Conservation (phyloP, 1,140 invertebrate species). For the Drosophila navojoa region DNA sequence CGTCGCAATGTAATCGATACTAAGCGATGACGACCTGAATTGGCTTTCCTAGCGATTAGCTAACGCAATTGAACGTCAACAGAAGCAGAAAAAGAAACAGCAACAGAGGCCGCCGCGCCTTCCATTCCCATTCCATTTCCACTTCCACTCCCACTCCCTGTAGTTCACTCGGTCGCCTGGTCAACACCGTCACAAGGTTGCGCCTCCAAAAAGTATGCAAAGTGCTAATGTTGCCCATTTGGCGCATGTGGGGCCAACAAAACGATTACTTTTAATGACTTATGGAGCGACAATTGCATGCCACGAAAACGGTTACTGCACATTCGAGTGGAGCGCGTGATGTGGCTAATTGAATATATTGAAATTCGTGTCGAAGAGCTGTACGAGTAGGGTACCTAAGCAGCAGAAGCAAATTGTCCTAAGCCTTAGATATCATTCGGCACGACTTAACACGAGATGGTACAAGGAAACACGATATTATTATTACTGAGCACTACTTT, state of each 20-base stretch:
- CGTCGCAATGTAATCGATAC: slow-evolving; percentile 36
- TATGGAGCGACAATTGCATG: slow-evolving; percentile 78
- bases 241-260: slow-evolving; percentile 76
- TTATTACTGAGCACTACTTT: background rate
- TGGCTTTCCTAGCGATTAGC: slow-evolving; percentile 40
- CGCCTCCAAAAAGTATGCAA: slow-evolving; percentile 54
- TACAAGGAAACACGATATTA: background rate
- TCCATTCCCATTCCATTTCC: too few species aligned
- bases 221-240: slow-evolving; percentile 77
- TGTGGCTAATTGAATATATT: background rate
- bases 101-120: too few species aligned
- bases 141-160: background rate
- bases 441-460: background rate
- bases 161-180: background rate
- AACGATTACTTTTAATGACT: slow-evolving; percentile 82
- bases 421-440: background rate
- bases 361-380: background rate
- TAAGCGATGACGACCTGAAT: slow-evolving; percentile 48
- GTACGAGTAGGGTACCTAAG: too few species aligned
- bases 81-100: too few species aligned
- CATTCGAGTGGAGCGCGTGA: slow-evolving; percentile 10
- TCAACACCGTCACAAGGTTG: slow-evolving; percentile 49
- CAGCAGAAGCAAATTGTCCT: too few species aligned
- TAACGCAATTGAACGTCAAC: slow-evolving; percentile 18
- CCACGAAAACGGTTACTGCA: slow-evolving; percentile 24